These are phyloP conservation scores for Apamea anceps DNA, from an alignment of 2,888 invertebrate species.

Conservation along the genomic window DNA sequence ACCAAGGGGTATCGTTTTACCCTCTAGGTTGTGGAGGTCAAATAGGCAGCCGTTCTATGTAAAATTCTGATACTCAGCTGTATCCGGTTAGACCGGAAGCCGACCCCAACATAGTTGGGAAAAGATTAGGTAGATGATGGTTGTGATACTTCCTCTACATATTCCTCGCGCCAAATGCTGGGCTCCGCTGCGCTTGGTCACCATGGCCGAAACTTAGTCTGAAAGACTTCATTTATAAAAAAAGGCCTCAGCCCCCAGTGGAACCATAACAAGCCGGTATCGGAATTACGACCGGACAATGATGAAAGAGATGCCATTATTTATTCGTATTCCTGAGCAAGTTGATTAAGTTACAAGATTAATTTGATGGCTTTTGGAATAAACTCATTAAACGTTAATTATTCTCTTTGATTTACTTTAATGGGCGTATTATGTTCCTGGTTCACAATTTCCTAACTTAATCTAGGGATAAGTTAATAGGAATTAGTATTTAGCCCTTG, in stretches of 20 bases:
- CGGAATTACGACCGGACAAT: not conserved
- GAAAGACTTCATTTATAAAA: not conserved
- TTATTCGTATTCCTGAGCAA: slow-evolving; percentile 37
- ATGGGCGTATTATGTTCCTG: slow-evolving; percentile 39
- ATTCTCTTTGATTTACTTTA: slow-evolving; percentile 53
- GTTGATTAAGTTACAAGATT: slow-evolving; percentile 51
- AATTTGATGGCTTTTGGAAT: slow-evolving; percentile 43
- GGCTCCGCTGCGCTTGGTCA: not conserved
- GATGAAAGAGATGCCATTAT: slow-evolving; percentile 31
- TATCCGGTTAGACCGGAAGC: no score
- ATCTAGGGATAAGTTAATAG: slow-evolving; percentile 25
- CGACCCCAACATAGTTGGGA: no score
- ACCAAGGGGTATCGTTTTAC: not conserved
- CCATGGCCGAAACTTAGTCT: not conserved
- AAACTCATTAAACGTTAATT: slow-evolving; percentile 46
- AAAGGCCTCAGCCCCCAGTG: not conserved
- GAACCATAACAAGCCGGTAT: not conserved
- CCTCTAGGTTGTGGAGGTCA: no score
- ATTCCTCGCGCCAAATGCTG: not conserved
- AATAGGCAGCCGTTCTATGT: no score
- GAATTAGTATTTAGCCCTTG: slow-evolving; percentile 8
- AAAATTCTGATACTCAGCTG: no score
- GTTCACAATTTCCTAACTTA: slow-evolving; percentile 28
- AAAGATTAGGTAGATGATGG: not conserved
- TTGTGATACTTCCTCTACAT: not conserved